Evolutionary conservation across 2,888 invertebrate species (phyloP).

Genomic region (Pandemis heparana): DNA sequence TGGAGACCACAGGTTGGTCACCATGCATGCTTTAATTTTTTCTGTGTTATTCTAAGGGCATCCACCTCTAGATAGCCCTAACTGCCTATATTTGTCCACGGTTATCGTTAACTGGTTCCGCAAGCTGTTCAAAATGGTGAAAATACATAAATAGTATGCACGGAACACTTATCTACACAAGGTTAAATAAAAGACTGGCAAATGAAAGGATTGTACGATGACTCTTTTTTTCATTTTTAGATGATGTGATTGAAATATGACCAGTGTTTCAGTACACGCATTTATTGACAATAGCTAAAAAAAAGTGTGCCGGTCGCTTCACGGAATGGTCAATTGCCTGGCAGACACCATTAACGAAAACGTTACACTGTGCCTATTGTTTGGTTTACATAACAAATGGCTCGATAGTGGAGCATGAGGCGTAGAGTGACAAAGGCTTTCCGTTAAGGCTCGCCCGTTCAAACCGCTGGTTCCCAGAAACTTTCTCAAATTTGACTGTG

Average conservation of each 20-base stretch:
- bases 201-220: neutral
- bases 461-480: constrained; percentile 33
- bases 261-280: neutral
- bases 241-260: constrained; percentile 1
- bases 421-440: constrained; percentile 59
- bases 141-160: neutral
- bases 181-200: neutral
- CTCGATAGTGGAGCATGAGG: constrained; percentile 61
- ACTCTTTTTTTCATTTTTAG: neutral
- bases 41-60: constrained; percentile 11
- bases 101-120: constrained; percentile 6
- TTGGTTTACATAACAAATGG: constrained; percentile 75
- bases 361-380: constrained; percentile 63
- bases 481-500: neutral
- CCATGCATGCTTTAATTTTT: constrained; percentile 12
- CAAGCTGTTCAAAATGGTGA: neutral
- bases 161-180: neutral
- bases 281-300: constrained; percentile 40
- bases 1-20: constrained; percentile 2
- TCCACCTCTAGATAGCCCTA: constrained; percentile 17
- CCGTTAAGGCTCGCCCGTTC: constrained; percentile 55
- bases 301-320: constrained; percentile 57
- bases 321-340: constrained; percentile 47
- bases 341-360: constrained; percentile 63
- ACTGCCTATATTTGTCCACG: neutral